Percentiles rank a stretch among this genome's conserved stretches.
phyloP scores from a whole-genome alignment of 1,140 invertebrate genomes.

The Batillaria attramentaria region DNA sequence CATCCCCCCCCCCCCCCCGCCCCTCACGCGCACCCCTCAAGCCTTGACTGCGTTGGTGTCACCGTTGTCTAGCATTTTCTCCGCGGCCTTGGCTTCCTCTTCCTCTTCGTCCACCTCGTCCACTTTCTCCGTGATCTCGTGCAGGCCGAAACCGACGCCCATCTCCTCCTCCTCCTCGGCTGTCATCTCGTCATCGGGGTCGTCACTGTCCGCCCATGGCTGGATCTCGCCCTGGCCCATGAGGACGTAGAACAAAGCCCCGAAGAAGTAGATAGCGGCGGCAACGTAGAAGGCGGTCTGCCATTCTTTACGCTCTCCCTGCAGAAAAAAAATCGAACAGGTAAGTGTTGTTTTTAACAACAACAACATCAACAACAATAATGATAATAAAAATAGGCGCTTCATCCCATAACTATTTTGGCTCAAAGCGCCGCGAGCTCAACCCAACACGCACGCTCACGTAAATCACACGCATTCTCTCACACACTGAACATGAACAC shows the following conservation, averaged over 20 bases:
- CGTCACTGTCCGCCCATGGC: slow-evolving; percentile 40
- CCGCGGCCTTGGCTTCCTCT: not conserved
- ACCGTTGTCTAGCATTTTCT: slow-evolving; percentile 27
- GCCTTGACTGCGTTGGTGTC: not conserved
- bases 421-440: no score
- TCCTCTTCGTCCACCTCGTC: slow-evolving; percentile 34
- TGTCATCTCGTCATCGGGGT: not conserved
- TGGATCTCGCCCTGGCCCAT: slow-evolving; percentile 59
- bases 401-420: no score
- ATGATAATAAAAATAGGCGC: no score
- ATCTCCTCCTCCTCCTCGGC: slow-evolving; percentile 1
- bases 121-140: slow-evolving; percentile 27
- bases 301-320: slow-evolving; percentile 65
- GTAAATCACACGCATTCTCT: no score
- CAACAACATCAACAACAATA: no score
- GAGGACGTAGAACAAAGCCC: slow-evolving; percentile 56
- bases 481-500: no score
- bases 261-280: slow-evolving; percentile 58
- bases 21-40: no score
- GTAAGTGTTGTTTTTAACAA: no score
- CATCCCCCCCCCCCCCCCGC: no score
- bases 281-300: slow-evolving; percentile 61
- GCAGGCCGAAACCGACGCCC: slow-evolving; percentile 28
- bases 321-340: slow-evolving; percentile 11
- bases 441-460: no score